phyloP scores from a whole-genome alignment of 2,797 vertebrate species.

The Ataeniobius toweri region DNA sequence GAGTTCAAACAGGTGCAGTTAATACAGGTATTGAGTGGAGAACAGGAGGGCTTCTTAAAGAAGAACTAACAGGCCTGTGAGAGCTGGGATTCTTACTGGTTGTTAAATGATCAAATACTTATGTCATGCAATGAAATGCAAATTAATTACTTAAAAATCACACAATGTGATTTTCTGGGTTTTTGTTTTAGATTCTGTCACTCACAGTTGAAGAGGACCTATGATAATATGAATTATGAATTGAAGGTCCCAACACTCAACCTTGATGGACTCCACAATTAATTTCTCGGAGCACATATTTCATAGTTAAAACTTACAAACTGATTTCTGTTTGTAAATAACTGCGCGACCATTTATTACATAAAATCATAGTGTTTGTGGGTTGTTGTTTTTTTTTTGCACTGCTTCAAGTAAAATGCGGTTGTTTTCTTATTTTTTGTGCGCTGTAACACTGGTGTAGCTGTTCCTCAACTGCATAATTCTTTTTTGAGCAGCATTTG shows the following conservation, averaged over 20 bases:
- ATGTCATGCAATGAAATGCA: no score
- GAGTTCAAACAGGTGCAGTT: no score
- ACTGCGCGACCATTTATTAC: neutral
- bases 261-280: neutral
- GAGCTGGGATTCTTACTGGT: no score
- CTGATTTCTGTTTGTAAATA: neutral
- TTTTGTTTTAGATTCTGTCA: no score
- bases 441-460: neutral
- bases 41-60: no score
- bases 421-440: neutral
- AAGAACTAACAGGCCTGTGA: no score
- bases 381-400: neutral
- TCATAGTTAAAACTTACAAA: neutral
- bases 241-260: neutral
- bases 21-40: no score
- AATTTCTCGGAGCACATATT: neutral
- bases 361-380: neutral
- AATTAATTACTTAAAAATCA: no score
- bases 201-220: no score
- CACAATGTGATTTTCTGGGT: no score
- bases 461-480: neutral
- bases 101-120: no score
- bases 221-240: no score
- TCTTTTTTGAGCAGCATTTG: neutral
- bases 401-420: neutral